These are phyloP conservation scores for Acanthosepion lycidas DNA, from an alignment of 2,888 invertebrate species.

Conservation along the genomic window DNA sequence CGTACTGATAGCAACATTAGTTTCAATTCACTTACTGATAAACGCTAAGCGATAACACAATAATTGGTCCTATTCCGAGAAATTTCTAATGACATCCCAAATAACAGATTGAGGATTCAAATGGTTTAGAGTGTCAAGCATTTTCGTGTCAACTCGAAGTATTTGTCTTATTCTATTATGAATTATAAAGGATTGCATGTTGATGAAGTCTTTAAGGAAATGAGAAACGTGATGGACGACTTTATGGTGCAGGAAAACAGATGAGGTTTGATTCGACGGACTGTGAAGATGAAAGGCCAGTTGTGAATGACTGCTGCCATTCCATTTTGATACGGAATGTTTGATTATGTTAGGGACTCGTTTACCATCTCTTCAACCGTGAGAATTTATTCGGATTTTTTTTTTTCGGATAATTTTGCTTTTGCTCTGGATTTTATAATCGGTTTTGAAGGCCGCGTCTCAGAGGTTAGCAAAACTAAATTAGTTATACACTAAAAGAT, in stretches of 20 bases:
- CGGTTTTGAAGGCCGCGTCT: too few species aligned
- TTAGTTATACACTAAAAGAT: too few species aligned
- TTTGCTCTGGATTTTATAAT: too few species aligned
- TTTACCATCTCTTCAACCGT: too few species aligned
- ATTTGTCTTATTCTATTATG: not conserved
- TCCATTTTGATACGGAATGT: not conserved
- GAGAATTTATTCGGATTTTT: too few species aligned
- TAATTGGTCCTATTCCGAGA: not conserved
- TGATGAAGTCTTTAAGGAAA: not conserved
- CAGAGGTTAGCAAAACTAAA: too few species aligned
- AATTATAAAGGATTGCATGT: not conserved
- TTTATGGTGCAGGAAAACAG: not conserved
- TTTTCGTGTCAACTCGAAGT: not conserved
- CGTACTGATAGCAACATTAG: too few species aligned
- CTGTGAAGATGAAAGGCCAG: not conserved
- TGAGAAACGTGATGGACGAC: not conserved
- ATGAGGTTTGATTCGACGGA: not conserved
- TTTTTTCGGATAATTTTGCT: too few species aligned
- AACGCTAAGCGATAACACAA: too few species aligned
- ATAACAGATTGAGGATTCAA: not conserved
- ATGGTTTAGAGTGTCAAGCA: not conserved
- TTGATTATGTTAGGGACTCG: not conserved
- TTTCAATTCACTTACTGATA: too few species aligned
- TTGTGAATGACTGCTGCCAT: not conserved
- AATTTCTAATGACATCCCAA: not conserved